phyloP scores from a whole-genome alignment of 2,797 vertebrate species.

The Gobionotothen gibberifrons region DNA sequence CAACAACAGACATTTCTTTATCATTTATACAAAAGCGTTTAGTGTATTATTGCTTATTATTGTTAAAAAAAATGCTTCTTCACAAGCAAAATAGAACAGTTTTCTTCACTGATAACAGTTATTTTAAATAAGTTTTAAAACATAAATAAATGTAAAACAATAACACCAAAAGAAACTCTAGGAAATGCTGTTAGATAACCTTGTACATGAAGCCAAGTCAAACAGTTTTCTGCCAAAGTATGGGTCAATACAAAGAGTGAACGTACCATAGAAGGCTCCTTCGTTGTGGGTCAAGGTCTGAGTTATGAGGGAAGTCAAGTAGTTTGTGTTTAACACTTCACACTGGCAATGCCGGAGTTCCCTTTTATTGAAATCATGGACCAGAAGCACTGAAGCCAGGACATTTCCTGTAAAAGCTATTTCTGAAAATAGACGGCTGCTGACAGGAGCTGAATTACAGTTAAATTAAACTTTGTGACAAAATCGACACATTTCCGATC shows the following conservation, averaged over 20 bases:
- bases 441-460: conserved; percentile 29
- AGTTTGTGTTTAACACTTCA: conserved; percentile 5
- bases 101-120: neutral
- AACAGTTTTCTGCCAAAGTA: conserved; percentile 13
- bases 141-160: neutral
- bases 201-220: conserved; percentile 18
- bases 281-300: conserved; percentile 28
- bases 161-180: neutral
- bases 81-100: neutral
- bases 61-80: neutral
- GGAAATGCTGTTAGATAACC: conserved; percentile 4
- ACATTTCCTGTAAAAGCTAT: conserved; percentile 58
- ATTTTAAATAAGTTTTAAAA: neutral
- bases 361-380: conserved; percentile 69
- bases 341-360: conserved; percentile 57
- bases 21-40: neutral
- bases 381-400: conserved; percentile 43
- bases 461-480: neutral
- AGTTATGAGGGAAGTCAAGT: conserved; percentile 1
- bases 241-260: conserved; percentile 13
- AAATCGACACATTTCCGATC: neutral
- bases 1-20: neutral
- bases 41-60: neutral
- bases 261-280: conserved; percentile 42
- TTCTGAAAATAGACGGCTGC: conserved; percentile 42